Conservation (phyloP, 2,113 vertebrate genomes). For the Gallinago jamesoni region DNA sequence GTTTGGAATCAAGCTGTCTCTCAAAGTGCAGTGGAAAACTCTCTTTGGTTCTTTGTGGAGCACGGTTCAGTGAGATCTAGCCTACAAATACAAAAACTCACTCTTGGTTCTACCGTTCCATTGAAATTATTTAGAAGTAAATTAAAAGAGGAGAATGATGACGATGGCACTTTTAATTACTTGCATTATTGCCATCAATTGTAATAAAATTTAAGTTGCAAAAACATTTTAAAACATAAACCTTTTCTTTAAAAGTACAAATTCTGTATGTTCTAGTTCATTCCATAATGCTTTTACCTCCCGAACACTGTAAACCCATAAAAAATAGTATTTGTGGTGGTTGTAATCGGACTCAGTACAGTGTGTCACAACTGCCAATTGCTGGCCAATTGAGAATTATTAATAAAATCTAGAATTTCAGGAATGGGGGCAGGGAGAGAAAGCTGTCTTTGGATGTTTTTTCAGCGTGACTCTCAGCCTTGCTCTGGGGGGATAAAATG, state of each 20-base stretch:
- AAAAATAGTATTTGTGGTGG: background rate
- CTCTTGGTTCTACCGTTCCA: background rate
- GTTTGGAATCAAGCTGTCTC: background rate
- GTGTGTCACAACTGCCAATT: constrained; percentile 35
- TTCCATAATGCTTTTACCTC: background rate
- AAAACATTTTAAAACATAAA: background rate
- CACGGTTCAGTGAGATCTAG: background rate
- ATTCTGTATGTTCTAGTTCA: background rate
- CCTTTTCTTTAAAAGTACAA: background rate
- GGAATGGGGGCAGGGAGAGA: background rate
- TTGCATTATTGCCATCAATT: background rate
- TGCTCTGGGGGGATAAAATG: constrained; percentile 45
- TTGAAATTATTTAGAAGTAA: background rate
- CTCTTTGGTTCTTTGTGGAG: background rate
- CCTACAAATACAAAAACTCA: background rate
- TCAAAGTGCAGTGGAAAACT: background rate
- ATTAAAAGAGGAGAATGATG: background rate
- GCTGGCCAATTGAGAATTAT: constrained; percentile 47
- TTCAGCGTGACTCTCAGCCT: constrained; percentile 50
- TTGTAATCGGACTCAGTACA: constrained; percentile 19
- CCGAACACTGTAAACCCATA: background rate
- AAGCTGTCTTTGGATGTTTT: constrained; percentile 24
- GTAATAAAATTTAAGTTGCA: background rate
- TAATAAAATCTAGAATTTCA: constrained; percentile 50
- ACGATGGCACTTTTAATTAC: background rate